Conservation (phyloP, 1,140 invertebrate species). For the Micrasema minimum region DNA sequence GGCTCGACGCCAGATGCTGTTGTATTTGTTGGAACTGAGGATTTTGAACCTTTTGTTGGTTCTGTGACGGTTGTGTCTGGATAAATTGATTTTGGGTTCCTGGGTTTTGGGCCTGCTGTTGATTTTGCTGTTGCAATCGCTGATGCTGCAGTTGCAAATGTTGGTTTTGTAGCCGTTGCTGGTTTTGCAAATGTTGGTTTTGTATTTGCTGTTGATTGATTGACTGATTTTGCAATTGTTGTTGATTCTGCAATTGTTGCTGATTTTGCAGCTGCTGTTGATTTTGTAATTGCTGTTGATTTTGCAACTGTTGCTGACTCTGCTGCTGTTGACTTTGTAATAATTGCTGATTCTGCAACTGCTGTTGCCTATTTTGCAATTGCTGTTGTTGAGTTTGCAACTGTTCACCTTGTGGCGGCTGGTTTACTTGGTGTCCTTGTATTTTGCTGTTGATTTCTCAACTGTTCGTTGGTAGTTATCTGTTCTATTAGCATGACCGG, state of each 20-base stretch:
- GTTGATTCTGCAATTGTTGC: constrained; percentile 48
- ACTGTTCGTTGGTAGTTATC: too few species aligned
- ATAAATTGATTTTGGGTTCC: constrained; percentile 51
- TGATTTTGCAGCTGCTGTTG: constrained; percentile 54
- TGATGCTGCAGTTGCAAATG: constrained; percentile 55
- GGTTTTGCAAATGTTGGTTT: constrained; percentile 61
- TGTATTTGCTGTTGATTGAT: constrained; percentile 55
- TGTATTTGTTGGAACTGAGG: constrained; percentile 43
- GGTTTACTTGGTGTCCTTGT: constrained; percentile 29
- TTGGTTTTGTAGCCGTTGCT: constrained; percentile 69
- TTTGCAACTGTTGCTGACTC: constrained; percentile 55
- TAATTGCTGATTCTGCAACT: constrained; percentile 64
- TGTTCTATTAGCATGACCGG: too few species aligned
- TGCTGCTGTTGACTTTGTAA: constrained; percentile 54
- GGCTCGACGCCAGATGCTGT: constrained; percentile 45
- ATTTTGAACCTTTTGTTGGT: constrained; percentile 43
- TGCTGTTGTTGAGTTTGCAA: constrained; percentile 66
- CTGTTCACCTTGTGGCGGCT: constrained; percentile 58
- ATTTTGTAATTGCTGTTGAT: constrained; percentile 56
- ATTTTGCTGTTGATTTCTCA: constrained; percentile 57
- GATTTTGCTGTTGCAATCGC: constrained; percentile 52
- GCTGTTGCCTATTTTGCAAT: constrained; percentile 61
- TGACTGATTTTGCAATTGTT: constrained; percentile 34
- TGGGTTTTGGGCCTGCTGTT: constrained; percentile 56
- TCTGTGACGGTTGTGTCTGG: constrained; percentile 40